Percentiles rank a stretch among this genome's conserved stretches.
These are phyloP conservation scores for Eulemur rufifrons DNA, from an alignment of 2,113 vertebrate species.

Conservation along the genomic window DNA sequence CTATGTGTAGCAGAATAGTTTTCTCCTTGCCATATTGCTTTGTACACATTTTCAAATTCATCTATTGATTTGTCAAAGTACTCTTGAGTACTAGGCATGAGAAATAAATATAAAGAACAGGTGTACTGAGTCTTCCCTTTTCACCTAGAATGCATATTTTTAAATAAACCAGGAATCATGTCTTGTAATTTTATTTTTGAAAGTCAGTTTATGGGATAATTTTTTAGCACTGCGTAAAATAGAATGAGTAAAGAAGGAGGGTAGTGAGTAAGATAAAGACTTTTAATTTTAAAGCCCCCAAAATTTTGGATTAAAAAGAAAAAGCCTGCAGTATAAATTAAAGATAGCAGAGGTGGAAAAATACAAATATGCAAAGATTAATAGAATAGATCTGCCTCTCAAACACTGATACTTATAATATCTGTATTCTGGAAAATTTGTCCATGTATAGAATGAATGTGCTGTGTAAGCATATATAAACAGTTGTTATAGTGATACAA, in stretches of 20 bases:
- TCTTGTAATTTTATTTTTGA: not conserved
- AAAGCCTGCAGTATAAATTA: not conserved
- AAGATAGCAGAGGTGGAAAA: not conserved
- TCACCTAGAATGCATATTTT: not conserved
- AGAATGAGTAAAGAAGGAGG: not conserved
- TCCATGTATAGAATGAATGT: not conserved
- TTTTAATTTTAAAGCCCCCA: slow-evolving; percentile 11
- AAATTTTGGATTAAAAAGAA: not conserved
- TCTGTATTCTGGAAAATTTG: not conserved
- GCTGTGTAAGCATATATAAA: not conserved
- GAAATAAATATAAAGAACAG: not conserved
- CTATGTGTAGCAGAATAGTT: not conserved
- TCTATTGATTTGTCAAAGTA: not conserved
- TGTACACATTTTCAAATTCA: slow-evolving; percentile 47
- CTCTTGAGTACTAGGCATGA: not conserved
- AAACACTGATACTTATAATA: not conserved
- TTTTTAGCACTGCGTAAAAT: not conserved
- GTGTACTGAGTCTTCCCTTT: not conserved
- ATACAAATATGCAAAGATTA: not conserved
- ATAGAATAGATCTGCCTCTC: not conserved
- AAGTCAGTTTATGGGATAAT: not conserved
- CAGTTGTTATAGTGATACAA: not conserved
- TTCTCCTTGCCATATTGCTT: slow-evolving; percentile 40
- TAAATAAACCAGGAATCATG: not conserved
- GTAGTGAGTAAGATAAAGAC: not conserved